A percentile compares a stretch with the other conserved stretches of the same genome.
phyloP scores from a whole-genome alignment of 2,888 invertebrate genomes.

The Phalera bucephala region DNA sequence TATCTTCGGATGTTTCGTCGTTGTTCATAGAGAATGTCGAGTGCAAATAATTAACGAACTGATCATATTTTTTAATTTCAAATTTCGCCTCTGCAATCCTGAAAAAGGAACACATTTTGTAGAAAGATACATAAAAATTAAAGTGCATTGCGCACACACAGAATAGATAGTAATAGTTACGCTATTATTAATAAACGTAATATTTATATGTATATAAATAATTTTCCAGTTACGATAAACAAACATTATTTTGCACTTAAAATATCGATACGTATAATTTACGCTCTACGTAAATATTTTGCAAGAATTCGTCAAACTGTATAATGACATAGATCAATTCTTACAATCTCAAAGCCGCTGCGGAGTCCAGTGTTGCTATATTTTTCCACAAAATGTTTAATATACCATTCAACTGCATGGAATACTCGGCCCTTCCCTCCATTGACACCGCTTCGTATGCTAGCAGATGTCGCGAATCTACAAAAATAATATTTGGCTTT shows the following conservation, averaged over 20 bases:
- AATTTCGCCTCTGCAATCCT: conserved; percentile 59
- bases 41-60: conserved; percentile 45
- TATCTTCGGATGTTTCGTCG: conserved; percentile 9
- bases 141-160: conserved; percentile 6
- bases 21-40: conserved; percentile 21
- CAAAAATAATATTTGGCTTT: too few species aligned
- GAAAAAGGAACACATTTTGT: too few species aligned
- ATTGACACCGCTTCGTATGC: conserved; percentile 74
- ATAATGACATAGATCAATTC: too few species aligned
- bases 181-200: too few species aligned
- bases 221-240: too few species aligned
- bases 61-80: conserved; percentile 60
- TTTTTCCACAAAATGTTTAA: conserved; percentile 85
- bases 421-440: conserved; percentile 73
- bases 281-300: too few species aligned
- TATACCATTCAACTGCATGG: conserved; percentile 71
- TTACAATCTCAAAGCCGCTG: conserved; percentile 70
- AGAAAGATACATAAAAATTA: conserved; percentile 8
- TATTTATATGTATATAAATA: too few species aligned
- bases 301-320: too few species aligned
- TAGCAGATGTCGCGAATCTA: conserved; percentile 51
- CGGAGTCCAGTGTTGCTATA: conserved; percentile 72
- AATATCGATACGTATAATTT: too few species aligned
- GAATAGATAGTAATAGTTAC: too few species aligned
- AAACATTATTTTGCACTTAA: too few species aligned